phyloP scores from a whole-genome alignment of 2,888 invertebrate genomes.

The Cynaeus angustus region DNA sequence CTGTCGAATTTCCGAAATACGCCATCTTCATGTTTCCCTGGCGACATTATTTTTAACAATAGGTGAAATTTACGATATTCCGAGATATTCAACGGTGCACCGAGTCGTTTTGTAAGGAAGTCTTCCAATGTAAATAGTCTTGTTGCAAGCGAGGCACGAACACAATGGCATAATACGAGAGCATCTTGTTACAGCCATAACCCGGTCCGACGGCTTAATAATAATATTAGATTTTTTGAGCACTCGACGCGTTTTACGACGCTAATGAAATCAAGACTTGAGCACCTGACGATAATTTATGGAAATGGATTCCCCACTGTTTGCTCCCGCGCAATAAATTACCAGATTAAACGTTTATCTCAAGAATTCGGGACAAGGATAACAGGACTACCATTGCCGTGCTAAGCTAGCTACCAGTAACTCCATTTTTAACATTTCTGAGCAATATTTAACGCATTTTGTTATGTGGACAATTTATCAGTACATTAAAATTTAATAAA shows the following conservation, averaged over 20 bases:
- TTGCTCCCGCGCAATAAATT: conserved; percentile 32
- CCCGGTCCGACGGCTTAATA: conserved; percentile 58
- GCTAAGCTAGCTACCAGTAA: no score
- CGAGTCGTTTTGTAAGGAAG: conserved; percentile 31
- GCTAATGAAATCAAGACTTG: conserved; percentile 30
- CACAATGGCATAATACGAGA: conserved; percentile 53
- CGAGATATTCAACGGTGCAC: conserved; percentile 31
- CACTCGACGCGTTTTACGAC: conserved; percentile 16
- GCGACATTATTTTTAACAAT: conserved; percentile 41
- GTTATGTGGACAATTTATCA: no score
- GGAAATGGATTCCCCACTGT: conserved; percentile 35
- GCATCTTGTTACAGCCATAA: conserved; percentile 56
- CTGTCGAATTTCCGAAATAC: conserved; percentile 29
- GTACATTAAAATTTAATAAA: no score
- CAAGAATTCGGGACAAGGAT: conserved; percentile 20
- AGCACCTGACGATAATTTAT: conserved; percentile 39
- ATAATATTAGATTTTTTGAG: conserved; percentile 50
- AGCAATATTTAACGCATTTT: not conserved
- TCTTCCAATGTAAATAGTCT: conserved; percentile 54
- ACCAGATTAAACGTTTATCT: conserved; percentile 34
- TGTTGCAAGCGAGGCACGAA: conserved; percentile 49
- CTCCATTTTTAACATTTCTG: conserved; percentile 9
- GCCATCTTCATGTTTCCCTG: conserved; percentile 38
- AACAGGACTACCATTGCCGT: no score
- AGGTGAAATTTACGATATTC: conserved; percentile 40